Evolutionary conservation across 1,140 invertebrate species (phyloP).

Genomic region (Apolygus lucorum): DNA sequence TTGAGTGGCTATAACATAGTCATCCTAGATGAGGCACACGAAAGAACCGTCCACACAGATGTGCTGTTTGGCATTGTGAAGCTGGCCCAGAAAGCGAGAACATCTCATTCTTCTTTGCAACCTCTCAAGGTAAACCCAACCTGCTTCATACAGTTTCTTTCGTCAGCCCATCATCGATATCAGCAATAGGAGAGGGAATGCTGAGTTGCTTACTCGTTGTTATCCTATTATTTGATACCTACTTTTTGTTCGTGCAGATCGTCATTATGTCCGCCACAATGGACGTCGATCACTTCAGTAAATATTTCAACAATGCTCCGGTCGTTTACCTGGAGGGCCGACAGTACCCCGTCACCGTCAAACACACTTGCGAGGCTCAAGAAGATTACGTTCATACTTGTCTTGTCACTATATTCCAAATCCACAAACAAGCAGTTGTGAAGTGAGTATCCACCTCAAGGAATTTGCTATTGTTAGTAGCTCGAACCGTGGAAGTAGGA

Average conservation of each 20-base stretch:
- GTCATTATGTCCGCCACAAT: conserved; percentile 92
- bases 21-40: conserved; percentile 95
- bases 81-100: conserved; percentile 62
- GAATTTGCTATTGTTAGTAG: conserved; percentile 15
- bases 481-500: too few relatives aligned
- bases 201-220: background rate
- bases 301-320: conserved; percentile 79
- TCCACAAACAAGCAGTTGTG: conserved; percentile 71
- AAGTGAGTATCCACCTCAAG: too few relatives aligned
- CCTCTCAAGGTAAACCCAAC: conserved; percentile 52
- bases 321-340: conserved; percentile 85
- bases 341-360: conserved; percentile 73
- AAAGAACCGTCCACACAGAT: conserved; percentile 92
- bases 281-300: conserved; percentile 85
- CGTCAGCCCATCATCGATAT: background rate
- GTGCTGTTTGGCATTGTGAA: conserved; percentile 79
- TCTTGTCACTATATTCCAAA: conserved; percentile 81
- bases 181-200: too few relatives aligned
- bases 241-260: conserved; percentile 49
- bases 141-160: conserved; percentile 31
- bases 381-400: conserved; percentile 77
- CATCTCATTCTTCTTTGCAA: conserved; percentile 44
- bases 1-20: conserved; percentile 71
- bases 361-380: conserved; percentile 59
- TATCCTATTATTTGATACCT: background rate